Evolutionary conservation across 2,113 vertebrate genomes (phyloP).

Genomic region (Anhinga rufa): DNA sequence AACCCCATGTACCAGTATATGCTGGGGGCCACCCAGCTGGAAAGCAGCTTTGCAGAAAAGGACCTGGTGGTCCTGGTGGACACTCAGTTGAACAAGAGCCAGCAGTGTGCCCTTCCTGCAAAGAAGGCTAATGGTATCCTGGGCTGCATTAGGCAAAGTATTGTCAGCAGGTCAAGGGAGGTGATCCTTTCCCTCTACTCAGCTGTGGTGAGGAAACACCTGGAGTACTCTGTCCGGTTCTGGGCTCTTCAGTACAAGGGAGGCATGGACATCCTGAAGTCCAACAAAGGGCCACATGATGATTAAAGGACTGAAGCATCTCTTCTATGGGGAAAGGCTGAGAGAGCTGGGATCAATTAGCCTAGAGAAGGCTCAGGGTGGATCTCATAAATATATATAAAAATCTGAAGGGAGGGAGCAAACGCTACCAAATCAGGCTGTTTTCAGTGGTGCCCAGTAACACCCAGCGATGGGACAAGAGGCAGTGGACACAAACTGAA

Average conservation of each 20-base stretch:
- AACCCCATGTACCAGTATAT: neutral
- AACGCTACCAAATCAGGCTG: neutral
- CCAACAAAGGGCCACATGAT: neutral
- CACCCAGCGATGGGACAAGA: neutral
- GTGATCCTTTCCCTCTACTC: neutral
- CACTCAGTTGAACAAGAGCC: neutral
- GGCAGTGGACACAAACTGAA: neutral
- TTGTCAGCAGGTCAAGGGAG: neutral
- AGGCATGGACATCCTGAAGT: neutral
- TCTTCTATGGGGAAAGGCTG: neutral
- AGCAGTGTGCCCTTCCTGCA: neutral
- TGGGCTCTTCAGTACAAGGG: neutral
- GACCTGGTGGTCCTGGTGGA: neutral
- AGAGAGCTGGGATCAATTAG: neutral
- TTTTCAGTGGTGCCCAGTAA: neutral
- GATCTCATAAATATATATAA: neutral
- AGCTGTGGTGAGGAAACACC: neutral
- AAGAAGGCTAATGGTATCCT: neutral
- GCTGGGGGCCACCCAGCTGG: neutral
- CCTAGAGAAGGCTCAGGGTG: no score
- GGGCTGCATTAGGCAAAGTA: neutral
- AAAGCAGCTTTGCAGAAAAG: neutral
- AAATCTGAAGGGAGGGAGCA: neutral
- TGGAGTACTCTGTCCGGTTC: neutral
- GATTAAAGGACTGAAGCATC: neutral